Conservation (phyloP, 30 jellyfish, hydroid and myxozoan genomes). For the Cassiopea xamachana region DNA sequence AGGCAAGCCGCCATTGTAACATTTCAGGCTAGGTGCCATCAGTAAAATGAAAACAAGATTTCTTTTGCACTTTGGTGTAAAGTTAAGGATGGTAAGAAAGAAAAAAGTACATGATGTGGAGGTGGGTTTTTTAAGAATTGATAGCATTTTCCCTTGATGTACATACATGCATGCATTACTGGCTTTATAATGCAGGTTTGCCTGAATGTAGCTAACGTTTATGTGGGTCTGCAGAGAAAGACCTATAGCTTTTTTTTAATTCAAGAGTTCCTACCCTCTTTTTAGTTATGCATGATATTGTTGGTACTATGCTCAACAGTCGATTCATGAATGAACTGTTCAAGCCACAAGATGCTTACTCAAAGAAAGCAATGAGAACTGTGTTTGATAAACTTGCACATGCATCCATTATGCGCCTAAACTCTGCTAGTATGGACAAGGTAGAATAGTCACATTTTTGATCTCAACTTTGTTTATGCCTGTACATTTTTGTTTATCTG, state of each 20-base stretch:
- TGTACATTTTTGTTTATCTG: no score
- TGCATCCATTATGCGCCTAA: constrained; percentile 97
- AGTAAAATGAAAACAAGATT: no score
- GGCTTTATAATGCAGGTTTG: no score
- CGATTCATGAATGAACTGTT: constrained; percentile 95
- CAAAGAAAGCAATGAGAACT: constrained; percentile 97
- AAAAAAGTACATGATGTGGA: no score
- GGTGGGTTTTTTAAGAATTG: no score
- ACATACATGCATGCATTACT: no score
- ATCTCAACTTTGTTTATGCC: neutral
- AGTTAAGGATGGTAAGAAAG: no score
- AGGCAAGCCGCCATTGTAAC: neutral
- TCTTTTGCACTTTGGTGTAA: no score
- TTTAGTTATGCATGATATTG: constrained; percentile 93
- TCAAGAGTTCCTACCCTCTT: neutral
- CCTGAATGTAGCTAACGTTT: neutral
- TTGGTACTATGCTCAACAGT: constrained; percentile 91
- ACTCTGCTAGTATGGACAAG: constrained; percentile 99
- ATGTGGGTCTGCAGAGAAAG: neutral
- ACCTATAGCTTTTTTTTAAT: neutral
- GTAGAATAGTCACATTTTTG: constrained; percentile 23
- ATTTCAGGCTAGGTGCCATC: no score
- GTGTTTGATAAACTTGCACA: constrained; percentile 99
- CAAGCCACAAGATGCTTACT: constrained; percentile 98
- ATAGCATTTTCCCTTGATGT: no score